These are phyloP conservation scores for Candoia aspera DNA, from an alignment of 2,113 vertebrate genomes.

Conservation along the genomic window DNA sequence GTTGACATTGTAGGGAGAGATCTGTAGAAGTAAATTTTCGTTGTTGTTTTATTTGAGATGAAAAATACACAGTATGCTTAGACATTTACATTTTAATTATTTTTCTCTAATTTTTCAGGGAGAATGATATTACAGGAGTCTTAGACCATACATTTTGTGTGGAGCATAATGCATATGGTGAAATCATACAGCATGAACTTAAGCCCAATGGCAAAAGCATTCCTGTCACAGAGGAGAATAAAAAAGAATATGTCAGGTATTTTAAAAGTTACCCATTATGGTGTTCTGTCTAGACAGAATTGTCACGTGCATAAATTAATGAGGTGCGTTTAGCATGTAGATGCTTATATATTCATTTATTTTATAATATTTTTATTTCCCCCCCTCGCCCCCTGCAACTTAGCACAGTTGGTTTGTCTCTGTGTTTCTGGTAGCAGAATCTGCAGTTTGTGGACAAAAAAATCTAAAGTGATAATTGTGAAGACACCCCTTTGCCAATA, in stretches of 20 bases:
- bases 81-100: constrained; percentile 1
- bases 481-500: neutral
- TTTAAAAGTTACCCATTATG: neutral
- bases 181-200: constrained; percentile 98
- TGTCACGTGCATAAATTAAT: neutral
- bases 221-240: constrained; percentile 93
- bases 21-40: neutral
- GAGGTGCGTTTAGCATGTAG: neutral
- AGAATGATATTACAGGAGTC: constrained; percentile 98
- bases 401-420: neutral
- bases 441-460: constrained; percentile 16
- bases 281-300: neutral
- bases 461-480: neutral
- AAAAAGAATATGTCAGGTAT: constrained; percentile 96
- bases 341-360: neutral
- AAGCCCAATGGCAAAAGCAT: constrained; percentile 98
- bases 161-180: constrained; percentile 96
- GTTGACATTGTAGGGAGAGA: neutral
- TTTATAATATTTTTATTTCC: neutral
- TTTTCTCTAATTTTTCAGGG: constrained; percentile 73
- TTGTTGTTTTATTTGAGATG: neutral
- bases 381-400: neutral
- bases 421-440: neutral
- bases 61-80: neutral
- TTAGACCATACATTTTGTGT: constrained; percentile 99